phyloP scores from a whole-genome alignment of 2,888 invertebrate species.

The Aporophyla nigra region DNA sequence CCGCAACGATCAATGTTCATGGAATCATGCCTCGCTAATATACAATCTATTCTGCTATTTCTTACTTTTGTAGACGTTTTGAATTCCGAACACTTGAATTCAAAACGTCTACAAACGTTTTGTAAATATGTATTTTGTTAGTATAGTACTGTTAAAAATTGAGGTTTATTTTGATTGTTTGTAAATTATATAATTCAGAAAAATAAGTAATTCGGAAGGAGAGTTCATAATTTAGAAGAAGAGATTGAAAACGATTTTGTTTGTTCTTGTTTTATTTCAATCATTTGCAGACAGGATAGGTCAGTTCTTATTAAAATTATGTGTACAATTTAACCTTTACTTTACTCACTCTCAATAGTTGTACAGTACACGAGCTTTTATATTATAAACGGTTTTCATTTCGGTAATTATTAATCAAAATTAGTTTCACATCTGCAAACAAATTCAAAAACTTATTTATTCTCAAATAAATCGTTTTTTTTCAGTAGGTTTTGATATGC shows the following conservation, averaged over 20 bases:
- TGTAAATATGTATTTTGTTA: slow-evolving; percentile 28
- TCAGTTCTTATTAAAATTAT: background rate
- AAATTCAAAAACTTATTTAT: background rate
- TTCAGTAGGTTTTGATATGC: slow-evolving; percentile 2
- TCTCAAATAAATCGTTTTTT: background rate
- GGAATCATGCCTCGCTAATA: slow-evolving; percentile 63
- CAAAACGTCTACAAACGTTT: no score
- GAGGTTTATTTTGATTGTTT: background rate
- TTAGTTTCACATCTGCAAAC: background rate
- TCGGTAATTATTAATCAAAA: background rate
- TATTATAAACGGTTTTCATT: background rate
- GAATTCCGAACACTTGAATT: no score
- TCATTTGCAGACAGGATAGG: no score
- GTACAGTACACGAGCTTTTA: background rate
- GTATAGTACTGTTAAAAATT: slow-evolving; percentile 9
- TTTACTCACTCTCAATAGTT: background rate
- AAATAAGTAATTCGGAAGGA: background rate
- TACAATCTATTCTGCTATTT: slow-evolving; percentile 68
- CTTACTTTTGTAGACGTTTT: slow-evolving; percentile 59
- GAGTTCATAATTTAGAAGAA: background rate
- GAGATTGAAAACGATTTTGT: background rate
- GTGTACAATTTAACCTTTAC: background rate
- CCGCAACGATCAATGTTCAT: slow-evolving; percentile 70
- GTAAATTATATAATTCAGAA: background rate
- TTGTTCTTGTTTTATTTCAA: background rate